These are phyloP conservation scores for Oscheius sp. DNA, from an alignment of 2,888 invertebrate species.

Conservation along the genomic window DNA sequence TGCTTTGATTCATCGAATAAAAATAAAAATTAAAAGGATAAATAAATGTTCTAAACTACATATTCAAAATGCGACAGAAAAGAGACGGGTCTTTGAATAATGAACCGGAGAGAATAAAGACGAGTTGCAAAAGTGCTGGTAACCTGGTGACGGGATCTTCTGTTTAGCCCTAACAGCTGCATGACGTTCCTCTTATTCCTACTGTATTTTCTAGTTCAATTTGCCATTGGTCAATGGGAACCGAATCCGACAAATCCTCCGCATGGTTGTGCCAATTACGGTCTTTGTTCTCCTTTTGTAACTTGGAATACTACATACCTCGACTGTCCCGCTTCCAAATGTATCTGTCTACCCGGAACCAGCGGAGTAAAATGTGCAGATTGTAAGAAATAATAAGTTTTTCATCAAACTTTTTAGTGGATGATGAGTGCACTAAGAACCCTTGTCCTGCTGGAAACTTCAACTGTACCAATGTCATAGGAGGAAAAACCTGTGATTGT, in stretches of 20 bases:
- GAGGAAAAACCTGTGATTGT: conserved; percentile 37
- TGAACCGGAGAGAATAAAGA: too few species aligned
- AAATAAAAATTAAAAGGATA: not conserved
- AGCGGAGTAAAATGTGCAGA: not conserved
- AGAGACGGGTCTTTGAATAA: too few species aligned
- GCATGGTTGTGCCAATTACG: conserved; percentile 21
- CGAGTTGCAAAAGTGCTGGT: too few species aligned
- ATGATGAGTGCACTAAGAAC: not conserved
- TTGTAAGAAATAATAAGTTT: not conserved
- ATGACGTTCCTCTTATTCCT: too few species aligned
- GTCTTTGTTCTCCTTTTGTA: not conserved
- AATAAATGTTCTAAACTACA: too few species aligned
- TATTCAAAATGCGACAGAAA: too few species aligned
- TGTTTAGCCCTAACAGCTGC: too few species aligned
- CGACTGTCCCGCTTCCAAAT: not conserved
- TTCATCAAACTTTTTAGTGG: not conserved
- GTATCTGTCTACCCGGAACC: not conserved
- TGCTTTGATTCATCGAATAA: too few species aligned
- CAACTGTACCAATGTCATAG: not conserved
- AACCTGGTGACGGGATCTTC: too few species aligned
- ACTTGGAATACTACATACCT: not conserved
- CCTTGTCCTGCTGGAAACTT: not conserved
- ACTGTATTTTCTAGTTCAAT: too few species aligned
- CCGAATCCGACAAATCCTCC: too few species aligned
- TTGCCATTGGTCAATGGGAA: too few species aligned